These are phyloP conservation scores for Magallana angulata DNA, from an alignment of 1,140 invertebrate genomes.

Conservation along the genomic window DNA sequence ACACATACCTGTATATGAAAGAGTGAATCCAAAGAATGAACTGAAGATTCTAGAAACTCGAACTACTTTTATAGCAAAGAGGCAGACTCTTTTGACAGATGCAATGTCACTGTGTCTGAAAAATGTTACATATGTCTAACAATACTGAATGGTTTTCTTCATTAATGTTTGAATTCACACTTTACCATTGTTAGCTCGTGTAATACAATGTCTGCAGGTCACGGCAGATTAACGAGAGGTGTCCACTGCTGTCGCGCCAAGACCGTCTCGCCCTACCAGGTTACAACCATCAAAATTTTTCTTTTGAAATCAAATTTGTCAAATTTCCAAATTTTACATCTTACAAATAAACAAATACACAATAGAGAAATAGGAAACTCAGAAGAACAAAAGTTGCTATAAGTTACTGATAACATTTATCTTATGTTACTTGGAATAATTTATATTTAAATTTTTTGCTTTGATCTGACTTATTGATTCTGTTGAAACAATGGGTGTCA, in stretches of 20 bases:
- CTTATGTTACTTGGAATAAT: no score
- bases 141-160: neutral
- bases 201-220: neutral
- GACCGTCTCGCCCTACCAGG: neutral
- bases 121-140: neutral
- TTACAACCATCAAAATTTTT: neutral
- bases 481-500: no score
- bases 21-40: slow-evolving; percentile 22
- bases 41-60: neutral
- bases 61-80: neutral
- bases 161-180: neutral
- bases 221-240: neutral
- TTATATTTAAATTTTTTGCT: no score
- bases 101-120: neutral
- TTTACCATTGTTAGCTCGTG: neutral
- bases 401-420: no score
- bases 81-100: slow-evolving; percentile 6
- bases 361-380: no score
- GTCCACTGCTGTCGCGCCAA: neutral
- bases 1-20: slow-evolving; percentile 1
- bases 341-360: no score
- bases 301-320: no score
- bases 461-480: no score
- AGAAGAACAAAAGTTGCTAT: no score
- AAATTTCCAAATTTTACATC: no score